These are phyloP conservation scores for Hapalemur alaotrensis DNA, from an alignment of 2,797 vertebrate genomes.

Conservation along the genomic window DNA sequence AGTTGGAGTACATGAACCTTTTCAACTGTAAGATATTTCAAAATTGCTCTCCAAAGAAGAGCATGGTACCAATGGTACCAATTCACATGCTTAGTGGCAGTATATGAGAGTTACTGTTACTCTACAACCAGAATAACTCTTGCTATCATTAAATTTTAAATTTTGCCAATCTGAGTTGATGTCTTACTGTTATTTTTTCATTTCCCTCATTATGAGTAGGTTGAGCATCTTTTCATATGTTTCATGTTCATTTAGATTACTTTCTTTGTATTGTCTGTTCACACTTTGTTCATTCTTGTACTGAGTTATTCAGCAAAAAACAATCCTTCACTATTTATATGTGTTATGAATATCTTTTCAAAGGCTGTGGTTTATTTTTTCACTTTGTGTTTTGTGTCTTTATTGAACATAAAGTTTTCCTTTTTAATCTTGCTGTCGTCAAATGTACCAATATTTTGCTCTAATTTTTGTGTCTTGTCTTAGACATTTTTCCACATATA, in stretches of 20 bases:
- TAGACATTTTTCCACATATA: constrained; percentile 12
- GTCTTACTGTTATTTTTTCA: not conserved
- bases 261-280: not conserved
- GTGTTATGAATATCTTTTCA: not conserved
- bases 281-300: not conserved
- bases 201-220: not conserved
- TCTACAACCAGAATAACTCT: not conserved
- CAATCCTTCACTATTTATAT: not conserved
- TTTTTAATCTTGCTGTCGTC: not conserved
- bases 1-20: not conserved
- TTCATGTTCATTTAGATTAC: not conserved
- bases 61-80: too few relatives aligned
- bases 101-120: not conserved
- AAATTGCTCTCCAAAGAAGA: not conserved
- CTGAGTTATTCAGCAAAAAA: not conserved
- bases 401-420: not conserved
- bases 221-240: not conserved
- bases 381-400: not conserved
- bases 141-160: not conserved
- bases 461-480: constrained; percentile 21
- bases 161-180: not conserved
- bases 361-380: not conserved
- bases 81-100: not conserved
- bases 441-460: constrained; percentile 2
- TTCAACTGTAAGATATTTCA: not conserved